phyloP scores from a whole-genome alignment of 2,888 invertebrate genomes.

The Acronicta psi region DNA sequence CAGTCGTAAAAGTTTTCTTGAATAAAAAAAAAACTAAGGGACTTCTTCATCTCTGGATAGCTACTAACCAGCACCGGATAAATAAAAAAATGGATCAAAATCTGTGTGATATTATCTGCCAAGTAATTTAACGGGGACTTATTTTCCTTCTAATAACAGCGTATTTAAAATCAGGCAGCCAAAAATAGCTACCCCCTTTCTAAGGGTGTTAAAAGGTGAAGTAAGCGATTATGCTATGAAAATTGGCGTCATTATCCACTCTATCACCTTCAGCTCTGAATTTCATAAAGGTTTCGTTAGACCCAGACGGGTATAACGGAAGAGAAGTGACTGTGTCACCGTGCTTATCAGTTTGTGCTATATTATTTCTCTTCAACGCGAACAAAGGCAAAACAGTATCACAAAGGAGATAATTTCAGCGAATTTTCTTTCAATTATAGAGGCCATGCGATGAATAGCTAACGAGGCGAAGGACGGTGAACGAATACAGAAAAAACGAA shows the following conservation, averaged over 20 bases:
- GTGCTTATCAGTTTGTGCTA: not conserved
- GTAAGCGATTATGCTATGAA: not conserved
- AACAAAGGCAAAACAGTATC: not conserved
- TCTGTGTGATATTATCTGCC: no score
- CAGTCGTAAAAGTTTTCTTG: slow-evolving; percentile 22
- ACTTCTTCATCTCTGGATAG: no score
- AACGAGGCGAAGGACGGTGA: slow-evolving; percentile 8
- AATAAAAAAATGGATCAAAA: no score
- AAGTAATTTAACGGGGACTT: no score
- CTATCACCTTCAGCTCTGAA: not conserved
- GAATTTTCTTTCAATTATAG: not conserved
- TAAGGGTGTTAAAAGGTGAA: not conserved
- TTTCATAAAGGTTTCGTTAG: not conserved
- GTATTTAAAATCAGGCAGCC: not conserved
- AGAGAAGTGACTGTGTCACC: not conserved
- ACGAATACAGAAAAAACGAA: slow-evolving; percentile 17
- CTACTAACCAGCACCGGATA: no score
- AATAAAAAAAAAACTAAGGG: no score
- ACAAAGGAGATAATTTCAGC: not conserved
- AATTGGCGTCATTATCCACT: not conserved
- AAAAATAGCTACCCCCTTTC: not conserved
- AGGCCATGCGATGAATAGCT: slow-evolving; percentile 5
- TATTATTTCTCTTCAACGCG: no score
- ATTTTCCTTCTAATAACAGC: no score
- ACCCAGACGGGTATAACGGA: not conserved